Percentiles rank a stretch among this genome's conserved stretches.
Conservation (phyloP, 2,888 invertebrate species). For the Leptopilina myrica region DNA sequence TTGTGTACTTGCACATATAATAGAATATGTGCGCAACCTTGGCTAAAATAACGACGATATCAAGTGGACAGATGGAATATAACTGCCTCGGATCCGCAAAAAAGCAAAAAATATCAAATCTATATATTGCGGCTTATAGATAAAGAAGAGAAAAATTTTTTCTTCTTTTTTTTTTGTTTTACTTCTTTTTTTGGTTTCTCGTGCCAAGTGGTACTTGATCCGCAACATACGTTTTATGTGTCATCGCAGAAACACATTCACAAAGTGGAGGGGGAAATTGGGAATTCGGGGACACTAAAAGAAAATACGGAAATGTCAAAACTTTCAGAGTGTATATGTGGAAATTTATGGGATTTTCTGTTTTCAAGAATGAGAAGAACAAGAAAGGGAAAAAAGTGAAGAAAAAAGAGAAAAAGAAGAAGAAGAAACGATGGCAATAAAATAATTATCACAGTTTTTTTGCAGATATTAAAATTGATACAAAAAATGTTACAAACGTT, state of each 20-base stretch:
- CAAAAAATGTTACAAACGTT: no score
- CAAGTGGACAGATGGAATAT: constrained; percentile 25
- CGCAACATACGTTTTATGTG: constrained; percentile 4
- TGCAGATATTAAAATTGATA: no score
- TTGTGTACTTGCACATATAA: not conserved
- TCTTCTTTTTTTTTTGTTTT: not conserved
- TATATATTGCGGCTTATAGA: not conserved
- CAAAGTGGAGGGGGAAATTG: not conserved
- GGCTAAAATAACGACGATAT: not conserved
- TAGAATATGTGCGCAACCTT: not conserved
- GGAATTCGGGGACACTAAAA: not conserved
- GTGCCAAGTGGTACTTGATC: constrained; percentile 24
- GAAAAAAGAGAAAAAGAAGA: no score
- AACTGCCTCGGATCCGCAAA: not conserved
- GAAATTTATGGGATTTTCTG: no score
- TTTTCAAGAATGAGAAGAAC: no score
- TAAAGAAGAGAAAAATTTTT: not conserved
- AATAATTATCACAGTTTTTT: no score
- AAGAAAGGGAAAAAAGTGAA: no score
- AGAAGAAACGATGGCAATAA: no score
- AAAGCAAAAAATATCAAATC: not conserved
- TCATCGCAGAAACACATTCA: not conserved
- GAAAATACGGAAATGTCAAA: no score
- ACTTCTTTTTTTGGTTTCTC: not conserved
- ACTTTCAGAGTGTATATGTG: no score